These are phyloP conservation scores for Cepaea nemoralis DNA, from an alignment of 1,140 invertebrate species.

Conservation along the genomic window DNA sequence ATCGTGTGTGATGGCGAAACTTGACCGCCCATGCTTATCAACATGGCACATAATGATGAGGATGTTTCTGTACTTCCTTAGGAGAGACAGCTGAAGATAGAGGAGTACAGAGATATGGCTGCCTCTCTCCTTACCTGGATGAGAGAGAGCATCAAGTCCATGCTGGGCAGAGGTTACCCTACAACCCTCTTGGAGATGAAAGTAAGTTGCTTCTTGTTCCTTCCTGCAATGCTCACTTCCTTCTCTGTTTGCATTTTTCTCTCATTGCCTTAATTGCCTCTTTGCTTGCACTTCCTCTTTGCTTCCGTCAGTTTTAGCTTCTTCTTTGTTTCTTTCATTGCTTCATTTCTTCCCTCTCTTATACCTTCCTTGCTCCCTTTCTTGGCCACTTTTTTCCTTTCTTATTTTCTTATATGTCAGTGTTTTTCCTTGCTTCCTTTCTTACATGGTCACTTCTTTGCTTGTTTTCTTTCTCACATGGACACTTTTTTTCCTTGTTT, in stretches of 20 bases:
- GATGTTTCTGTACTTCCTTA: constrained; percentile 62
- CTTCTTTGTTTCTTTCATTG: neutral
- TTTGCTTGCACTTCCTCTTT: no score
- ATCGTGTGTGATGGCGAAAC: no score
- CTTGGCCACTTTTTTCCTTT: neutral
- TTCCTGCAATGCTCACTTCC: neutral
- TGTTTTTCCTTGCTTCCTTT: no score
- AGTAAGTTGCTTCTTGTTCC: constrained; percentile 68
- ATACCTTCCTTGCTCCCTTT: neutral
- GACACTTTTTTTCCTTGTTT: neutral
- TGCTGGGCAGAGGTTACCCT: constrained; percentile 92
- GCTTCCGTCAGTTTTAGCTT: no score
- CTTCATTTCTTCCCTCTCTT: neutral
- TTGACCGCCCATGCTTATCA: no score
- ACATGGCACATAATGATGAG: no score
- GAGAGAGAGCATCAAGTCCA: constrained; percentile 86
- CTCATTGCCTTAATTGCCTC: no score
- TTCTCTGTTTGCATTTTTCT: no score
- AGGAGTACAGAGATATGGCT: constrained; percentile 91
- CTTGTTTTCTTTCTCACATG: neutral
- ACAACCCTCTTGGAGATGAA: constrained; percentile 94
- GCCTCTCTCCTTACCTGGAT: constrained; percentile 89
- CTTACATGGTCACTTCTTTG: no score
- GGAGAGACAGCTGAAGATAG: constrained; percentile 88
- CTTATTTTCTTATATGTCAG: neutral